Conservation (phyloP, 2,113 vertebrate species). For the Martes martes region DNA sequence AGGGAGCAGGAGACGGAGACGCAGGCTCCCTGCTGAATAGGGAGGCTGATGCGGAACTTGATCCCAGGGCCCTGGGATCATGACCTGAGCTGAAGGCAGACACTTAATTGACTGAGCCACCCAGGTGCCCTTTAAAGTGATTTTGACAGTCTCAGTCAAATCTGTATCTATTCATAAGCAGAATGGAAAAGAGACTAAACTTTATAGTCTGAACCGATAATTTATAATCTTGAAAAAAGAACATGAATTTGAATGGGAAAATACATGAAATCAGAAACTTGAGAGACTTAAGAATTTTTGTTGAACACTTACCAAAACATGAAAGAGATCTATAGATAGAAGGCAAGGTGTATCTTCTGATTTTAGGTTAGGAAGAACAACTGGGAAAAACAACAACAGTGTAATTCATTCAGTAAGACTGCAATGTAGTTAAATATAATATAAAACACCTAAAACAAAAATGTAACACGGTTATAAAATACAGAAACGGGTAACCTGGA, state of each 20-base stretch:
- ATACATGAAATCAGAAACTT: constrained; percentile 13
- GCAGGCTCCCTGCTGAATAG: neutral
- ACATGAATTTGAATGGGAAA: constrained; percentile 28
- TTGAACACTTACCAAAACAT: constrained; percentile 90
- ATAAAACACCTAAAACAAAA: constrained; percentile 5
- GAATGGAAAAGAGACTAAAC: neutral
- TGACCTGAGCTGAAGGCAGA: neutral
- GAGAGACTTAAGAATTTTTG: neutral
- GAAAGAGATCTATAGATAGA: constrained; percentile 95
- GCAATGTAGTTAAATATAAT: constrained; percentile 19
- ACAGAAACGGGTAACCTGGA: neutral
- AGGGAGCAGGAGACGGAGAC: neutral
- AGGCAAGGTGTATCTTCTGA: constrained; percentile 89
- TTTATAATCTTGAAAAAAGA: constrained; percentile 12
- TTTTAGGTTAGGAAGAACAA: constrained; percentile 88
- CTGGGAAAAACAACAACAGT: constrained; percentile 77
- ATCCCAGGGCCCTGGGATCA: neutral
- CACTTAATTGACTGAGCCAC: neutral
- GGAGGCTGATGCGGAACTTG: neutral
- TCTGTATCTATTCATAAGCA: constrained; percentile 22
- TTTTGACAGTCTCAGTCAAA: constrained; percentile 42
- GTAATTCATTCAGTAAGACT: constrained; percentile 23
- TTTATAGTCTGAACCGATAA: constrained; percentile 22
- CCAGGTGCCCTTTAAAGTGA: neutral
- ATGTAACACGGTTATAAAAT: neutral